Percentiles rank a stretch among this genome's conserved stretches.
phyloP scores from a whole-genome alignment of 2,888 invertebrate species.

The Trilocha varians region DNA sequence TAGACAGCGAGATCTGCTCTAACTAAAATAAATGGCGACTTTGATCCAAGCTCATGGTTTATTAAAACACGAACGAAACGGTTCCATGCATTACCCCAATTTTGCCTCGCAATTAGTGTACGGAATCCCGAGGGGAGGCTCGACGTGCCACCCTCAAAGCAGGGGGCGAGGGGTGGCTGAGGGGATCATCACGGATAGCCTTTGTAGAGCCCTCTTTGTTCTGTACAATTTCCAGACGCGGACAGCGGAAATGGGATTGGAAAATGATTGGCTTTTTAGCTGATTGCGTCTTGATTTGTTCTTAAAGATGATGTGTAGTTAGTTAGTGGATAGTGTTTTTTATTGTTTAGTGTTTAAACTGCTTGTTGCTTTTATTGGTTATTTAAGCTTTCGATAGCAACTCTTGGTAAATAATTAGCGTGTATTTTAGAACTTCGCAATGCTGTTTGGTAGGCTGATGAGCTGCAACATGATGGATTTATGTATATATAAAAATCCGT shows the following conservation, averaged over 20 bases:
- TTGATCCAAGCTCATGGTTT: slow-evolving; percentile 59
- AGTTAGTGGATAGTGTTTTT: background rate
- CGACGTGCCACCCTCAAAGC: slow-evolving; percentile 21
- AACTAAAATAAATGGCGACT: slow-evolving; percentile 63
- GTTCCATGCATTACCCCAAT: slow-evolving; percentile 68
- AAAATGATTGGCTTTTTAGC: slow-evolving; percentile 70
- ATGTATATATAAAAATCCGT: too few species aligned
- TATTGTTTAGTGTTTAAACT: too few species aligned
- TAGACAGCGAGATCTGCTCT: slow-evolving; percentile 41
- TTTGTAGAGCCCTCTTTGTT: slow-evolving; percentile 54
- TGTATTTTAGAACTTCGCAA: too few species aligned
- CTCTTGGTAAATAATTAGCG: too few species aligned
- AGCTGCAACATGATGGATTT: too few species aligned
- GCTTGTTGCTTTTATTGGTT: too few species aligned
- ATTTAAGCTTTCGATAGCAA: too few species aligned
- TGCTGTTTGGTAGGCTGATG: too few species aligned
- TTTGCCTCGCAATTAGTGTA: slow-evolving; percentile 65
- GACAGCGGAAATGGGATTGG: slow-evolving; percentile 65
- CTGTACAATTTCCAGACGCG: slow-evolving; percentile 45
- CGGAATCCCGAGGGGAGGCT: slow-evolving; percentile 33
- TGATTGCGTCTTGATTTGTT: slow-evolving; percentile 38
- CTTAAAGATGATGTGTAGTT: background rate
- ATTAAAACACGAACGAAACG: slow-evolving; percentile 57
- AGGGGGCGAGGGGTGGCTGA: slow-evolving; percentile 20
- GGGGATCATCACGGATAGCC: slow-evolving; percentile 39